Conservation (phyloP, 2,888 invertebrate genomes). For the Machimus atricapillus region DNA sequence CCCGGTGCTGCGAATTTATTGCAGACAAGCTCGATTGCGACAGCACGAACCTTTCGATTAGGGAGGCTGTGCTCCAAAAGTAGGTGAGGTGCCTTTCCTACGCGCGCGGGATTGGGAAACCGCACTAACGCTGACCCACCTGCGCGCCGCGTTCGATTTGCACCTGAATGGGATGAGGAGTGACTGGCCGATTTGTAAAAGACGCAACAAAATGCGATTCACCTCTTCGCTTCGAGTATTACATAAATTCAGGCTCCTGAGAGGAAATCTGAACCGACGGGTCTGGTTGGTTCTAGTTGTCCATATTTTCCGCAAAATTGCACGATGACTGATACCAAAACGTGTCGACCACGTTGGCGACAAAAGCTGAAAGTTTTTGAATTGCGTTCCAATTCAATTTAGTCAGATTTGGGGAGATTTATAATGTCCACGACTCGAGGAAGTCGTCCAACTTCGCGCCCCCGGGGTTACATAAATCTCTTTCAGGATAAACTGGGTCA, state of each 20-base stretch:
- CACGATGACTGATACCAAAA: neutral
- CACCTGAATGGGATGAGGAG: slow-evolving; percentile 12
- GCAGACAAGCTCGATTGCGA: slow-evolving; percentile 15
- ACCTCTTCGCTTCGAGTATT: neutral
- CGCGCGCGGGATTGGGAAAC: slow-evolving; percentile 3
- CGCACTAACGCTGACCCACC: neutral
- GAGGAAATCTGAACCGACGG: neutral
- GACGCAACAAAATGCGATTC: neutral
- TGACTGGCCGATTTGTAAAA: neutral
- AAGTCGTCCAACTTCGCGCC: neutral
- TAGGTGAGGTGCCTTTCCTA: slow-evolving; percentile 29
- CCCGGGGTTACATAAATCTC: neutral
- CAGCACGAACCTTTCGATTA: neutral
- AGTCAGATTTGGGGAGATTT: neutral
- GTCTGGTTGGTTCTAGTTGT: slow-evolving; percentile 12
- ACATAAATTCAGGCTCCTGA: neutral
- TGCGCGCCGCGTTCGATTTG: neutral
- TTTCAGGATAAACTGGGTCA: neutral
- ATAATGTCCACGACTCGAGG: neutral
- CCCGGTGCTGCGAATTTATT: slow-evolving; percentile 9
- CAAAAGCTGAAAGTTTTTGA: neutral
- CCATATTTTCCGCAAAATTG: slow-evolving; percentile 10
- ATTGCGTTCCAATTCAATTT: neutral
- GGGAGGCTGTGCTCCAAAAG: neutral
- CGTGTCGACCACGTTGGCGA: neutral